Percentiles rank a stretch among this genome's conserved stretches.
phyloP scores from a whole-genome alignment of 2,113 vertebrate genomes.

The Percopsis transmontana region DNA sequence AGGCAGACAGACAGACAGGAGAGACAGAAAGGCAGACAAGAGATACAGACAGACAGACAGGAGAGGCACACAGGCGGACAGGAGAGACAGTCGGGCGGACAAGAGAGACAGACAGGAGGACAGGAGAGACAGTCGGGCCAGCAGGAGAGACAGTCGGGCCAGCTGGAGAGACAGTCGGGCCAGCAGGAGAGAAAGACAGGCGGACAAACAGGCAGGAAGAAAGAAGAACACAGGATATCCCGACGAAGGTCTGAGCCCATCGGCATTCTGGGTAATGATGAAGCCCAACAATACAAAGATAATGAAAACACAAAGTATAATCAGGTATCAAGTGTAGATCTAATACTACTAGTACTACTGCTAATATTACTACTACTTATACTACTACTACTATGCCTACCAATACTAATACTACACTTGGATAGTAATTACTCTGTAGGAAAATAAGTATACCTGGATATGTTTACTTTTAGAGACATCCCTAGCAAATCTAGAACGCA shows the following conservation, averaged over 20 bases:
- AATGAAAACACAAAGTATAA: background rate
- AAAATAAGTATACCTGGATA: no score
- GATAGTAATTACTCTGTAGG: no score
- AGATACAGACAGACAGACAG: conserved; percentile 4
- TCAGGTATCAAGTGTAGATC: no score
- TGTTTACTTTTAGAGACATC: no score
- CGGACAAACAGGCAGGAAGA: background rate
- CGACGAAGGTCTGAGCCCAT: conserved; percentile 4
- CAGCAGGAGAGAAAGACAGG: background rate
- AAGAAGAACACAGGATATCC: background rate
- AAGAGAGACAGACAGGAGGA: no score
- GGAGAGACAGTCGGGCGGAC: background rate
- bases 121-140: background rate
- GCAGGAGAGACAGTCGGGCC: conserved; percentile 1
- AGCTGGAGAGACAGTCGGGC: conserved; percentile 33
- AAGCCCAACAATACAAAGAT: background rate
- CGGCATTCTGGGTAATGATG: conserved; percentile 17
- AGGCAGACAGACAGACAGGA: background rate
- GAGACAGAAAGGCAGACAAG: background rate
- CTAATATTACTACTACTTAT: no score
- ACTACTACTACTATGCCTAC: no score
- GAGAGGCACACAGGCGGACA: conserved; percentile 3
- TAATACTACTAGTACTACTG: no score
- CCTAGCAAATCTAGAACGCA: no score
- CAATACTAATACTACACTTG: no score